Conservation (phyloP, 2,888 invertebrate genomes). For the Prosapia bicincta region DNA sequence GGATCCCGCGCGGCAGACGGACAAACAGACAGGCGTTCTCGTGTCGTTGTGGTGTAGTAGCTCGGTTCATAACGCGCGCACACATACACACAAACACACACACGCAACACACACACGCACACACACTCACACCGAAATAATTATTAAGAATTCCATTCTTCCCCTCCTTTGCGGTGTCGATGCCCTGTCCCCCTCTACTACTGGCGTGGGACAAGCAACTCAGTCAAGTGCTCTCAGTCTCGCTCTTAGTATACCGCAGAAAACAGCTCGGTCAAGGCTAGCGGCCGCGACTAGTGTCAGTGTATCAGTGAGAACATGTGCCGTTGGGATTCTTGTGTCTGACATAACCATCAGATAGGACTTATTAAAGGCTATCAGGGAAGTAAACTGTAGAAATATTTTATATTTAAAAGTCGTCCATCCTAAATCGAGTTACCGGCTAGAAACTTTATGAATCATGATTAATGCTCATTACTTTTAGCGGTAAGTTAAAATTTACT, state of each 20-base stretch:
- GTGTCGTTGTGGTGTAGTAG: slow-evolving; percentile 27
- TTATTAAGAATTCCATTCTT: slow-evolving; percentile 33
- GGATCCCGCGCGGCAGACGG: neutral
- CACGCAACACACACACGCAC: slow-evolving; percentile 11
- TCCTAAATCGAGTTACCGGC: neutral
- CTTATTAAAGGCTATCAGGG: neutral
- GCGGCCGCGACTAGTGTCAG: slow-evolving; percentile 13
- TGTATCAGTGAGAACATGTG: slow-evolving; percentile 27
- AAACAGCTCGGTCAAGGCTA: slow-evolving; percentile 24
- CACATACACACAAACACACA: slow-evolving; percentile 13
- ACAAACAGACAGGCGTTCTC: neutral
- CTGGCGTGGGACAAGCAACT: slow-evolving; percentile 6
- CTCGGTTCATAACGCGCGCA: slow-evolving; percentile 30
- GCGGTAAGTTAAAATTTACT: neutral
- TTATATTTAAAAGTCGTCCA: neutral
- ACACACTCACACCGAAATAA: slow-evolving; percentile 32
- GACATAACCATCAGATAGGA: slow-evolving; percentile 18
- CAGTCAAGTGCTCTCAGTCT: slow-evolving; percentile 9
- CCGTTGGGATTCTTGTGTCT: slow-evolving; percentile 29
- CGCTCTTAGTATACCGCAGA: neutral
- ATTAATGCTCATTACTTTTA: neutral
- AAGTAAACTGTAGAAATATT: neutral
- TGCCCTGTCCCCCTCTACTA: slow-evolving; percentile 25
- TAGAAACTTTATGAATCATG: neutral
- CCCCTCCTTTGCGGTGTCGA: slow-evolving; percentile 28